Evolutionary conservation across 2,113 vertebrate species (phyloP).

Genomic region (Megaptera novaeangliae): DNA sequence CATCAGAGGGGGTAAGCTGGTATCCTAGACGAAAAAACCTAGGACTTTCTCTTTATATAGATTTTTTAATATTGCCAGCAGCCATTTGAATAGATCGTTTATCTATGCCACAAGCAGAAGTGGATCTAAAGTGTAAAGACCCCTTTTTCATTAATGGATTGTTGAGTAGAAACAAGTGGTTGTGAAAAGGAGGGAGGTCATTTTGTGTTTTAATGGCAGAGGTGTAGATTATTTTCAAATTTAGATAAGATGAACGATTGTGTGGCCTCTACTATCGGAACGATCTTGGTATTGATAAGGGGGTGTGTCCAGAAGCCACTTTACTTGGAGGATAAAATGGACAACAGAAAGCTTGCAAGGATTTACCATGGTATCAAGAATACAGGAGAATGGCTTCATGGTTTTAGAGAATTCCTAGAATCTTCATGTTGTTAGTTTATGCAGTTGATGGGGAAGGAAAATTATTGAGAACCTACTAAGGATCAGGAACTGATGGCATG

Average conservation of each 20-base stretch:
- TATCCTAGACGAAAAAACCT: not conserved
- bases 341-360: not conserved
- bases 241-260: not conserved
- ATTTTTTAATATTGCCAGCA: not conserved
- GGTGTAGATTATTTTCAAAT: not conserved
- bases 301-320: not conserved
- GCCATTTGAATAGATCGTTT: not conserved
- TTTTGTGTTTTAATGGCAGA: not conserved
- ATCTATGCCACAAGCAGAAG: not conserved
- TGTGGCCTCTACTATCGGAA: not conserved
- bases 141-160: not conserved
- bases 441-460: not conserved
- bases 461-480: not conserved
- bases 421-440: not conserved
- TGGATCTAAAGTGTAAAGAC: not conserved
- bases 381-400: not conserved
- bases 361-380: not conserved
- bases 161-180: not conserved
- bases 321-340: not conserved
- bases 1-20: not conserved
- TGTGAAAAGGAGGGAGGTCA: not conserved
- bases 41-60: not conserved
- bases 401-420: slow-evolving; percentile 12
- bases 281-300: not conserved
- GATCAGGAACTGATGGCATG: not conserved